Evolutionary conservation across 2,888 invertebrate genomes (phyloP).

Genomic region (Alitta virens): DNA sequence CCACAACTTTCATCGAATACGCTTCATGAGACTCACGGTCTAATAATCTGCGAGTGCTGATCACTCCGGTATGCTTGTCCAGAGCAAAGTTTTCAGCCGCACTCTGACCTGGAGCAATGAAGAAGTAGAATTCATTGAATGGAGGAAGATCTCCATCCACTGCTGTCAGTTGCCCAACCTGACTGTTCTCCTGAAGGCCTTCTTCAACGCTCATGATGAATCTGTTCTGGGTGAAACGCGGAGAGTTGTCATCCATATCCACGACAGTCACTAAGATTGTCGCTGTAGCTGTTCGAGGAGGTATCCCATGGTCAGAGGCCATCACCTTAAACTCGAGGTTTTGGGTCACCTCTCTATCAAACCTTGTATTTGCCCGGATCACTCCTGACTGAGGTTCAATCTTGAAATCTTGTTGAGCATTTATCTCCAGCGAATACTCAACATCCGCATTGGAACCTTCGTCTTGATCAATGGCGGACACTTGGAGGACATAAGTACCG

Average conservation of each 20-base stretch:
- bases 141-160: constrained; percentile 72
- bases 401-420: constrained; percentile 62
- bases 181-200: constrained; percentile 71
- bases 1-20: constrained; percentile 21
- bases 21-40: constrained; percentile 22
- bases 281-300: constrained; percentile 52
- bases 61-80: constrained; percentile 19
- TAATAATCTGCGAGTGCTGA: constrained; percentile 16
- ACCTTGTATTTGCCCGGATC: constrained; percentile 76
- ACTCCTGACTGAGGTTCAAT: constrained; percentile 75
- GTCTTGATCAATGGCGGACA: constrained; percentile 80
- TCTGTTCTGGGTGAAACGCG: constrained; percentile 85
- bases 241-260: constrained; percentile 84
- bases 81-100: constrained; percentile 16
- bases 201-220: constrained; percentile 69
- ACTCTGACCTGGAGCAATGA: not conserved
- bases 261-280: constrained; percentile 77
- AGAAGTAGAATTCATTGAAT: constrained; percentile 8
- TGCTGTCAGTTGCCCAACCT: constrained; percentile 83
- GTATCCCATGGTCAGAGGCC: constrained; percentile 79
- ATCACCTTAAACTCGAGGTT: constrained; percentile 78
- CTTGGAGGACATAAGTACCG: constrained; percentile 70
- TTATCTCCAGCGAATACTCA: constrained; percentile 67
- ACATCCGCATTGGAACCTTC: constrained; percentile 77
- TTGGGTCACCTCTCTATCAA: constrained; percentile 83